Evolutionary conservation across 2,888 invertebrate genomes (phyloP).

Genomic region (Diplolepis rosae): DNA sequence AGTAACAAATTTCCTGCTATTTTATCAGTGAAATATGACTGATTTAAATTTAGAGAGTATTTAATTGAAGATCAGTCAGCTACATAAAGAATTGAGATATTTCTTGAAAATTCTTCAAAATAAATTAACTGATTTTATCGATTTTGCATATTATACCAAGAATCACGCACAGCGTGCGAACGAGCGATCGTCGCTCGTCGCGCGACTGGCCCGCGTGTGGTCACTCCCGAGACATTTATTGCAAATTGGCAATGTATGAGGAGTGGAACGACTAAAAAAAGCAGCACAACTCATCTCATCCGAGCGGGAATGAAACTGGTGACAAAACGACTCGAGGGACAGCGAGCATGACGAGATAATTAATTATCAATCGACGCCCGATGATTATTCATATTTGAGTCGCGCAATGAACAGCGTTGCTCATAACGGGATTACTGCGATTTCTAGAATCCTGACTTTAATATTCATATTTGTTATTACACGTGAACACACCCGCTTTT

Average conservation of each 20-base stretch:
- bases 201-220: constrained; percentile 26
- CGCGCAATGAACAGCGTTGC: constrained; percentile 44
- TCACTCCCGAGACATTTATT: constrained; percentile 29
- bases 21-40: background rate
- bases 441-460: constrained; percentile 3
- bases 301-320: constrained; percentile 29
- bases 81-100: background rate
- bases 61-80: background rate
- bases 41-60: background rate
- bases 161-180: constrained; percentile 39
- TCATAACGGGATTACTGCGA: constrained; percentile 34
- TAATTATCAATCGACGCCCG: constrained; percentile 58
- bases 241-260: constrained; percentile 20
- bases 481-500: constrained; percentile 2
- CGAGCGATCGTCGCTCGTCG: constrained; percentile 8
- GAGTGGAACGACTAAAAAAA: constrained; percentile 21
- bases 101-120: background rate
- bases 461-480: constrained; percentile 19
- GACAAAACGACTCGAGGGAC: constrained; percentile 30
- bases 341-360: constrained; percentile 50
- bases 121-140: background rate
- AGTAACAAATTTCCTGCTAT: background rate
- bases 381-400: constrained; percentile 41
- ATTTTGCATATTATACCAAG: constrained; percentile 58
- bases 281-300: constrained; percentile 29